Percentiles rank a stretch among this genome's conserved stretches.
Conservation (phyloP, 2,797 vertebrate species). For the Phalloptychus januarius region DNA sequence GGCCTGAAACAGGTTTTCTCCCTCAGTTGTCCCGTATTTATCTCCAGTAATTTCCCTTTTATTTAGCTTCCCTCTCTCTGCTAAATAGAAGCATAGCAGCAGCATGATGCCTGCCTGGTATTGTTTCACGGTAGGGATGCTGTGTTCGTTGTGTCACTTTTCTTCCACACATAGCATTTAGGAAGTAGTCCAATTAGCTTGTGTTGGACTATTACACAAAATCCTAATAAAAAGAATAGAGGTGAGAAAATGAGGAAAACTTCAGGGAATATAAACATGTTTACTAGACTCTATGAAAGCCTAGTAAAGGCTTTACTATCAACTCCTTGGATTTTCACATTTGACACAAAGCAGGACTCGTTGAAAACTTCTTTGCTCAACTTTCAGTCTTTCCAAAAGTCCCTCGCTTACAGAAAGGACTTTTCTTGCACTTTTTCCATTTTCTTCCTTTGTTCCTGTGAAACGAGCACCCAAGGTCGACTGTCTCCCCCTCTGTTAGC, state of each 20-base stretch:
- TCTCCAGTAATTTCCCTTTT: background rate
- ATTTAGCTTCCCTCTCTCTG: background rate
- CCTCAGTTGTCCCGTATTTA: background rate
- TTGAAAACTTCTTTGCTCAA: conserved; percentile 24
- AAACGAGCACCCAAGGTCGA: conserved; percentile 45
- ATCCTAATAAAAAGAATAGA: background rate
- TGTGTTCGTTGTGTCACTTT: background rate
- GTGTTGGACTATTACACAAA: background rate
- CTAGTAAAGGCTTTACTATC: background rate
- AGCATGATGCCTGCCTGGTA: background rate
- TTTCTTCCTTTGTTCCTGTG: conserved; percentile 46
- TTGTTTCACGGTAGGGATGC: background rate
- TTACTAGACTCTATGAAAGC: conserved; percentile 4
- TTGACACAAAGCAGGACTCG: conserved; percentile 14
- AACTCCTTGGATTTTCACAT: background rate
- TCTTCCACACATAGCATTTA: background rate
- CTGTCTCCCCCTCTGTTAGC: conserved; percentile 53
- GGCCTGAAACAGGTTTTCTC: background rate
- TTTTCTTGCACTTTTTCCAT: conserved; percentile 20
- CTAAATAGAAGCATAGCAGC: background rate
- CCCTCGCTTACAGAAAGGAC: conserved; percentile 11
- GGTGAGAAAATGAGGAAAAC: background rate
- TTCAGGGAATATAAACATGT: background rate
- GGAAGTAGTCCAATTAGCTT: background rate
- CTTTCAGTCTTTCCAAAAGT: conserved; percentile 8